Evolutionary conservation across 2,888 invertebrate genomes (phyloP).

Genomic region (Drosophila subquinaria): DNA sequence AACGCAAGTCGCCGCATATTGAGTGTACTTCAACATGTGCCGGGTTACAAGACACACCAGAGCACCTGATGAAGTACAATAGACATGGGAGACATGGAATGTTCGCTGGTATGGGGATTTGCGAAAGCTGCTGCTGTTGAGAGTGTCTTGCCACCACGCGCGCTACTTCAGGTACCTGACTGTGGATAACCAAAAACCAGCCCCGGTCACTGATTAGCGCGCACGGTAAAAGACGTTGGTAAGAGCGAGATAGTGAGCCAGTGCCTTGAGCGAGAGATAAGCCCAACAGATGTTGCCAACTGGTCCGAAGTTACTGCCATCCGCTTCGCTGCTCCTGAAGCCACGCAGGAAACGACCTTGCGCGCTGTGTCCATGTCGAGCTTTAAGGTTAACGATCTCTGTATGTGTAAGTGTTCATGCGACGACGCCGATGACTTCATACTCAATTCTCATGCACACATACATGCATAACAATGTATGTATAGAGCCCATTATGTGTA

Average conservation of each 20-base stretch:
- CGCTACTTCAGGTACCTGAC: conserved; percentile 99
- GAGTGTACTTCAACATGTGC: conserved; percentile 99
- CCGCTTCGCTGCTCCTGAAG: conserved; percentile 23
- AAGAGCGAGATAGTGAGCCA: conserved; percentile 1
- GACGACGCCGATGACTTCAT: conserved; percentile 74
- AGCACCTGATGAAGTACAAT: conserved; percentile 99
- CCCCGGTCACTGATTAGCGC: conserved; percentile 96
- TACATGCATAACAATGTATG: conserved; percentile 4
- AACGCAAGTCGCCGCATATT: conserved; percentile 89
- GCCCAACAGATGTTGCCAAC: conserved; percentile 61
- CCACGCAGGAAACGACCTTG: conserved; percentile 83
- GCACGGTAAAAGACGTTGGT: conserved; percentile 87
- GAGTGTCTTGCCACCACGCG: conserved; percentile 89
- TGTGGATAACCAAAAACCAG: conserved; percentile 88
- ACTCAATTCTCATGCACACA: conserved; percentile 30
- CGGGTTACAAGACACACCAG: conserved; percentile 95
- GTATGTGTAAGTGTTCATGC: conserved; percentile 43
- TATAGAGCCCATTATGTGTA: conserved; percentile 31
- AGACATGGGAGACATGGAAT: conserved; percentile 92
- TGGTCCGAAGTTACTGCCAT: conserved; percentile 17
- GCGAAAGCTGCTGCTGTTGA: conserved; percentile 25
- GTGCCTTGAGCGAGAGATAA: conserved; percentile 30
- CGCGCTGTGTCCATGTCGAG: conserved; percentile 77
- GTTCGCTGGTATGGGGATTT: conserved; percentile 9
- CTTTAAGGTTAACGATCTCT: conserved; percentile 85